phyloP scores from a whole-genome alignment of 2,888 invertebrate genomes.

The Spodoptera exigua region DNA sequence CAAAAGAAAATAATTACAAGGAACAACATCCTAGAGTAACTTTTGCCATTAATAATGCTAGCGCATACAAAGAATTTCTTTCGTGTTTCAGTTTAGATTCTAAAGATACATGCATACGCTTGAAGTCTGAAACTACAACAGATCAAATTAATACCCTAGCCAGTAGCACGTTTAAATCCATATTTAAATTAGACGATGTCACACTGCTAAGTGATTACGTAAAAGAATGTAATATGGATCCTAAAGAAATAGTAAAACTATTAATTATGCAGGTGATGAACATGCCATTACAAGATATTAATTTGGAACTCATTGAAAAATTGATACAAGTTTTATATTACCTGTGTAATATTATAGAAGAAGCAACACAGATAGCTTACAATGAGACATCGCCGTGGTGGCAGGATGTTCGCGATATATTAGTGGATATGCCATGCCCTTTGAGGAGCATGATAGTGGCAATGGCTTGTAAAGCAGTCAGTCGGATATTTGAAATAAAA shows the following conservation, averaged over 20 bases:
- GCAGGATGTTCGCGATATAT: constrained; percentile 92
- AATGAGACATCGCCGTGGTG: constrained; percentile 95
- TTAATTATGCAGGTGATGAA: constrained; percentile 93
- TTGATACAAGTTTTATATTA: constrained; percentile 91
- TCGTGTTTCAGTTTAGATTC: constrained; percentile 86
- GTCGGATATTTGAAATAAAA: constrained; percentile 82
- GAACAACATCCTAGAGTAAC: constrained; percentile 86
- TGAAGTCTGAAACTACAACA: constrained; percentile 71
- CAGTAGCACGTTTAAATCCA: constrained; percentile 79
- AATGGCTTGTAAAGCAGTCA: constrained; percentile 94
- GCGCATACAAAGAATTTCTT: constrained; percentile 88
- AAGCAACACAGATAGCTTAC: constrained; percentile 90
- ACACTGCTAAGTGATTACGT: constrained; percentile 68
- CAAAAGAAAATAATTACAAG: constrained; percentile 83
- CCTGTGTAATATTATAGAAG: constrained; percentile 90
- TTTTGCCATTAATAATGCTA: constrained; percentile 87
- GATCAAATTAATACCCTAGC: constrained; percentile 76
- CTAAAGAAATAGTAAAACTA: constrained; percentile 92
- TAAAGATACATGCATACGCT: constrained; percentile 68
- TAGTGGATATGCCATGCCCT: constrained; percentile 93
- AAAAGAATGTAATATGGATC: constrained; percentile 75
- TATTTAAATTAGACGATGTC: constrained; percentile 79
- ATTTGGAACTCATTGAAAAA: constrained; percentile 90
- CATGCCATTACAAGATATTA: constrained; percentile 87
- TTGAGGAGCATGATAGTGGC: constrained; percentile 95